Base-by-base conservation (phyloP, 2,113 vertebrate genomes). In the Myotis yumanensis region DNA sequence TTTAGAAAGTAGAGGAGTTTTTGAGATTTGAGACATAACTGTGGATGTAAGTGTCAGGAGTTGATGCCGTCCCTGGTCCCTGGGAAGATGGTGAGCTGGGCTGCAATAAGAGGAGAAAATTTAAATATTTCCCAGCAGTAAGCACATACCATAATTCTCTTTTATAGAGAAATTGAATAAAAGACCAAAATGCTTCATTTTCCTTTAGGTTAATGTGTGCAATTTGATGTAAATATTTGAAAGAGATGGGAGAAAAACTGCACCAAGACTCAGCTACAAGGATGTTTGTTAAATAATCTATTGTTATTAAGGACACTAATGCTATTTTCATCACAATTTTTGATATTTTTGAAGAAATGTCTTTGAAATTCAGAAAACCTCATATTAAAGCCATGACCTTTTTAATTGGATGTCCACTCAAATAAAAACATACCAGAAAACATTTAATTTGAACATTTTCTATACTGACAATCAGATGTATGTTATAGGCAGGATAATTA, bases 21-120 rank as follows among this genome's bases (percentile, higher is more conserved):
- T 3, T 25, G 43, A 40, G 37, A 3, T 16, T 87, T 64, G 48
- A 54, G 46, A 37, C 18, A 4, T 10, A 32, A 37, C 15, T 37
- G 32, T 69, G 23, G 23, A 16, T 8, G 11, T 1, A 15, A 32
- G 43, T 1, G 0, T 20, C 3, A 11, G 51, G 22, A 68, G 15
- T 1, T 37, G 15, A n/a, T 40, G 66, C 28, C 2, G 0, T 0
- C 7, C 37, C 48, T 12, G 1, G 0, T 0, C 7, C 37, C 48
- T 12, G 2, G 37, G 17, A 73, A 28, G 43, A 28, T 0, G 4
- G 25, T 3, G 8, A 72, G n/a, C 17, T 4, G 51, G 66, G 15
- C 43, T 64, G 30, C 8, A 12, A 14, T 3, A 52, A 37, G 54
- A 43, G 5, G 54, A 43, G 5, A 16, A 28, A 8, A 43, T 73